Evolutionary conservation across 2,888 invertebrate genomes (phyloP).

Genomic region (Oligia fasciuncula): DNA sequence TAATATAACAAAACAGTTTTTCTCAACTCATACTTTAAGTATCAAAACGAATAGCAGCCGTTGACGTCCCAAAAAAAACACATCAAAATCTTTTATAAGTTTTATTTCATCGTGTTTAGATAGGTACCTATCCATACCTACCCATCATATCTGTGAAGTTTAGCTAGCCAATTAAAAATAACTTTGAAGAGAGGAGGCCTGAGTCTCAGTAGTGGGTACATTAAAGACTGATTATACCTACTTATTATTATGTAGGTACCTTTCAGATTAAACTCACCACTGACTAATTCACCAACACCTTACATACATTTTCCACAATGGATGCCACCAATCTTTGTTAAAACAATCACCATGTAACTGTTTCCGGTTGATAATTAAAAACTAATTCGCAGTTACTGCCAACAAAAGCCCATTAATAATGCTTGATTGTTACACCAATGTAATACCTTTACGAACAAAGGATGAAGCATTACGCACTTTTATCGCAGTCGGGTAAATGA

Average conservation of each 20-base stretch:
- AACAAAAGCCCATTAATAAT: conserved; percentile 87
- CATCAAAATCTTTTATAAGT: too few relatives aligned
- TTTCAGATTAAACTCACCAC: conserved; percentile 33
- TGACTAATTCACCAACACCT: conserved; percentile 39
- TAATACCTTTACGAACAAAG: conserved; percentile 69
- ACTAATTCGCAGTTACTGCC: conserved; percentile 79
- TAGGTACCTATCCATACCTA: too few relatives aligned
- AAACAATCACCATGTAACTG: conserved; percentile 70
- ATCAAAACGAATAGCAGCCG: too few relatives aligned
- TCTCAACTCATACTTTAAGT: too few relatives aligned
- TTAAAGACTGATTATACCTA: too few relatives aligned
- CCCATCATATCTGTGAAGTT: too few relatives aligned
- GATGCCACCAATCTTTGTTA: conserved; percentile 69
- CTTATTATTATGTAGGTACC: neutral
- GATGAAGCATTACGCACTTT: conserved; percentile 66
- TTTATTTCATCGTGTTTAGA: too few relatives aligned
- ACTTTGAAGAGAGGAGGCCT: too few relatives aligned
- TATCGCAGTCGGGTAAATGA: conserved; percentile 61
- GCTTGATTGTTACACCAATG: conserved; percentile 77
- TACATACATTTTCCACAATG: conserved; percentile 33
- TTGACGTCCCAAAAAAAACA: too few relatives aligned
- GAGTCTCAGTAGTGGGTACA: too few relatives aligned
- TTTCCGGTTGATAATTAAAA: conserved; percentile 86
- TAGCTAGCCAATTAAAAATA: too few relatives aligned
- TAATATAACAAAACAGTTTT: too few relatives aligned